Conservation (phyloP, 2,797 vertebrate genomes). For the Pseudopleuronectes americanus region DNA sequence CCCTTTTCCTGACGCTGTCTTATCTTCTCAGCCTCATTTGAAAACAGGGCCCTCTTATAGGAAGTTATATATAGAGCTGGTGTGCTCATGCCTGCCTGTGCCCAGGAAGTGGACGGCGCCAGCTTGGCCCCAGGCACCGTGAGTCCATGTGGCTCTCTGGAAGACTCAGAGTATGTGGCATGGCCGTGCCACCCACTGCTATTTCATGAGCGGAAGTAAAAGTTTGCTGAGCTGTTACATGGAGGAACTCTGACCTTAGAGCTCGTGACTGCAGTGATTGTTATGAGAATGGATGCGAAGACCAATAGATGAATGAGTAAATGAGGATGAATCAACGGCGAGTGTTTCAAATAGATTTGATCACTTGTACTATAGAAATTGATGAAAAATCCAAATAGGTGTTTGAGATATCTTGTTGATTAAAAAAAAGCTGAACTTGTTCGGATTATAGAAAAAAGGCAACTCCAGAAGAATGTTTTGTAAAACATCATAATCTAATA, state of each 20-base stretch:
- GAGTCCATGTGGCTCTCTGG: slow-evolving; percentile 58
- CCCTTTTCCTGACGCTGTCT: slow-evolving; percentile 56
- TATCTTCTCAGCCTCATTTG: slow-evolving; percentile 65
- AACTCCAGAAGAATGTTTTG: no score
- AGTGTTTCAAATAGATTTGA: no score
- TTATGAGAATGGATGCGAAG: background rate
- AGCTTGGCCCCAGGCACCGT: slow-evolving; percentile 65
- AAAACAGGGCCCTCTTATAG: slow-evolving; percentile 56
- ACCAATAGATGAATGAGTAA: background rate
- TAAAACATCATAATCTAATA: no score
- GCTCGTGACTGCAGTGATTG: background rate
- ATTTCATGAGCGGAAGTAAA: slow-evolving; percentile 30
- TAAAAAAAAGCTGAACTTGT: no score
- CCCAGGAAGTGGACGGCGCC: slow-evolving; percentile 70
- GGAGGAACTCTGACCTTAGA: background rate
- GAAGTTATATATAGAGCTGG: slow-evolving; percentile 71
- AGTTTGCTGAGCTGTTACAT: slow-evolving; percentile 18
- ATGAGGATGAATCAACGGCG: background rate
- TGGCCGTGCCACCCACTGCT: slow-evolving; percentile 21
- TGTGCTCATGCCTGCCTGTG: slow-evolving; percentile 46
- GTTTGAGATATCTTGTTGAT: no score
- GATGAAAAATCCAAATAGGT: no score
- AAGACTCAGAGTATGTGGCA: slow-evolving; percentile 64
- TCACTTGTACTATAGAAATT: no score
- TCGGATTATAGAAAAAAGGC: no score